Base-by-base conservation (phyloP, 2,888 invertebrate species). In the Euphydryas editha region DNA sequence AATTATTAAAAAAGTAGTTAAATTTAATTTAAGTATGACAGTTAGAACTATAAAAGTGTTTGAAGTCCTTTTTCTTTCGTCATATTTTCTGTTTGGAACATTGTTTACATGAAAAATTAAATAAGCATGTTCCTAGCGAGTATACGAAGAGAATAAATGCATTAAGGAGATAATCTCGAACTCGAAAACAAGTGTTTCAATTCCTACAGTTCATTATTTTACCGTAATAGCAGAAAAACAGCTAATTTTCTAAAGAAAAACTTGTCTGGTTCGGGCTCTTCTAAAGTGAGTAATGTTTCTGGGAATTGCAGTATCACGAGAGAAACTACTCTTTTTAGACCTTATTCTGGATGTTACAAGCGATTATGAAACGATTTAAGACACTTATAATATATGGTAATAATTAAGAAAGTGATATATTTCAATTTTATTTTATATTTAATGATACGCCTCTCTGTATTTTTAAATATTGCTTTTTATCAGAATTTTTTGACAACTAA, bases 271-370 rank as follows among this genome's bases (percentile, higher is more conserved):
- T 13, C 70, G 57, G 64, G 59, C 61, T 68, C 59, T 67, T 60
- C 62, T 68, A 59, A 54, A 65, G 69, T 71, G 65, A 71, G 62
- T 71, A 65, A 71, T 71, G 71, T 67, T 67, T 44, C 36, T n/a
- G 59, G 51, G 62, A 70, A 70, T 66, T 68, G 67, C 70, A 67
- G 62, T 72, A 70, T 69, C 66, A 66, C 54, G 66, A 44, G 59
- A 39, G 37, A 46, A 20, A 42, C 42, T 42, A 21, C 37, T 54
- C 54, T 54, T 18, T 36, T 30, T 8, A 17, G 54, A 1, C n/a
- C 11, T 15, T 54, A 54, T 54, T 54, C 54, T 36, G 54, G 36
- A 36, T 11, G n/a, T 17, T 2, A 24, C 42, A n/a, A 54, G 17
- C 4, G 17, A 54, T 17, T 2, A 3, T 3, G 30, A 11, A 30